These are phyloP conservation scores for Dascillus cervinus DNA, from an alignment of 2,888 invertebrate species.

Conservation along the genomic window DNA sequence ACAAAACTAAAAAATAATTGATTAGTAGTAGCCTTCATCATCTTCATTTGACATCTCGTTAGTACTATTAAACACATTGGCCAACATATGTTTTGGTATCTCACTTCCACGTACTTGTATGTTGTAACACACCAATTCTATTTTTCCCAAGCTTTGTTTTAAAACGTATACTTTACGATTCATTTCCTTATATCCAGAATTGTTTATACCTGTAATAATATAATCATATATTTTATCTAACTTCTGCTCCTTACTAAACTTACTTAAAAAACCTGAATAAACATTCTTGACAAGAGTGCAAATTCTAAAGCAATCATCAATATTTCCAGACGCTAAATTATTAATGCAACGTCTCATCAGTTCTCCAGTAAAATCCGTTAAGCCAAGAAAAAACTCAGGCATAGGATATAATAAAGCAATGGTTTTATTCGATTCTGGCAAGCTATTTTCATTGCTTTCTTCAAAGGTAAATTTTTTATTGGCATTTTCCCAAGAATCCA, in stretches of 20 bases:
- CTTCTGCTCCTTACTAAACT: no score
- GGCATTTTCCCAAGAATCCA: constrained; percentile 49
- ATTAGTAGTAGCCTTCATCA: constrained; percentile 36
- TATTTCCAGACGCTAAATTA: constrained; percentile 68
- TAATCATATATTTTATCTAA: not conserved
- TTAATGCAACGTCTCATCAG: constrained; percentile 85
- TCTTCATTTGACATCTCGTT: constrained; percentile 29
- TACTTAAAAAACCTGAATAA: constrained; percentile 56
- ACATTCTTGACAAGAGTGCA: constrained; percentile 65
- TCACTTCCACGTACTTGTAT: constrained; percentile 74
- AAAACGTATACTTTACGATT: constrained; percentile 63
- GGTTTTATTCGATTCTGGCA: constrained; percentile 14
- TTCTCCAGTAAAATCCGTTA: constrained; percentile 85
- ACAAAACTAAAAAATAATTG: constrained; percentile 3
- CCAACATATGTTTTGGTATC: constrained; percentile 62
- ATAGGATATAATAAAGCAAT: constrained; percentile 38
- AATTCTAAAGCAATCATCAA: constrained; percentile 60
- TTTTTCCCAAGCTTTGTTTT: constrained; percentile 70
- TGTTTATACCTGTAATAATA: constrained; percentile 37
- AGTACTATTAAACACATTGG: constrained; percentile 40
- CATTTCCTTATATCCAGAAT: constrained; percentile 53
- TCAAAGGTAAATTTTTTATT: constrained; percentile 27
- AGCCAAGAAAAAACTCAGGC: constrained; percentile 62
- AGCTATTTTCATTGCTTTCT: not conserved
- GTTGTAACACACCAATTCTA: constrained; percentile 77